Base-by-base conservation (phyloP, 2,113 vertebrate species). In the Chauna torquata region DNA sequence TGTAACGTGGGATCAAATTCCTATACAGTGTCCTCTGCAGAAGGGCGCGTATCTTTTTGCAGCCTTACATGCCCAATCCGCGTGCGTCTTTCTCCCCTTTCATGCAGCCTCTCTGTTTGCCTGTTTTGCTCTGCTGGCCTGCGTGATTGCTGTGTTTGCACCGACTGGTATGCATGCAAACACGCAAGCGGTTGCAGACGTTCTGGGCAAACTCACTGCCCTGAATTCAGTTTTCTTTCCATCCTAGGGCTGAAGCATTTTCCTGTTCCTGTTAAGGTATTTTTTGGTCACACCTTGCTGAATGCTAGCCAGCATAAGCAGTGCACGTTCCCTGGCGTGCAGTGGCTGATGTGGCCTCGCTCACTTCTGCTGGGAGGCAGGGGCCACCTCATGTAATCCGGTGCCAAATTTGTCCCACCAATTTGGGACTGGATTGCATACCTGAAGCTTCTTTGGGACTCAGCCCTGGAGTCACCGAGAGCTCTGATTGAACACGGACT, bases 401-500 rank as follows among this genome's bases (percentile, higher is more conserved):
- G 49, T 36, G 36, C 27, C 25, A 28, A 38, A 45, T 34, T 15
- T 28, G 44, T 81, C 40, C 32, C 16, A 36, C 50, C 27, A 19
- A 6, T 81, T 34, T 28, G 62, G 50, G 20, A 36, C 11, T 8
- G 62, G 50, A 40, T 30, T 59, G 12, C 24, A 38, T 14, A 17
- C 16, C 14, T 34, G 20, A n/a, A 47, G 52, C 44, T 92, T 70
- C 16, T 23, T 24, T 36, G 42, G 30, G 24, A 76, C 27, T 23
- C 44, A 52, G 16, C 9, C n/a, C n/a, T 90, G 14, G 34, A 74
- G 32, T n/a, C 32, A 27, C 1, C 0, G 0, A 42, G 82, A 32
- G 69, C 40, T 70, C 45, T 52, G 71, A 5, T 36, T 83, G 58
- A 82, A 76, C n/a, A 64, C 45, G 16, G 38, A 8, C 20, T 38